phyloP scores from a whole-genome alignment of 2,888 invertebrate genomes.

The Acholoe squamosa region DNA sequence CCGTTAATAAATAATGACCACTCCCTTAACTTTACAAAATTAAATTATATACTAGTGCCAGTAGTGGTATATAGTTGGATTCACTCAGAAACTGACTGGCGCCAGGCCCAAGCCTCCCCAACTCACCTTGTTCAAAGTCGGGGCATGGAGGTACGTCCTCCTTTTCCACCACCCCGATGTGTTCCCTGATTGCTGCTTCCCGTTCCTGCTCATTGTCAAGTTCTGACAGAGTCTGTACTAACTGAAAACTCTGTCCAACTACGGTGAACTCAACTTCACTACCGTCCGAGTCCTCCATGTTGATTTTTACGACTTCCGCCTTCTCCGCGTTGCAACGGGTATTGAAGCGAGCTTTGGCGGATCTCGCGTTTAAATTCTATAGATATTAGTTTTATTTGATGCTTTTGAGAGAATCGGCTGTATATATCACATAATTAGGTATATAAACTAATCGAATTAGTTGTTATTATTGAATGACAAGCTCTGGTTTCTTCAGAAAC shows the following conservation, averaged over 20 bases:
- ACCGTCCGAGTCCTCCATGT: slow-evolving; percentile 54
- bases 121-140: slow-evolving; percentile 63
- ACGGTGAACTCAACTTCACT: slow-evolving; percentile 46
- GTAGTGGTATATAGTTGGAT: too few species aligned
- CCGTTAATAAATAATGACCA: too few species aligned
- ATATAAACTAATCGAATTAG: too few species aligned
- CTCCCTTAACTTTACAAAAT: too few species aligned
- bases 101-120: too few species aligned
- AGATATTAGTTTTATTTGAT: too few species aligned
- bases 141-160: slow-evolving; percentile 55
- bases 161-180: slow-evolving; percentile 50
- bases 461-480: background rate
- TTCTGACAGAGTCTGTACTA: slow-evolving; percentile 35
- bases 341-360: background rate
- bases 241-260: slow-evolving; percentile 61
- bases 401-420: too few species aligned
- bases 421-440: too few species aligned
- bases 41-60: too few species aligned
- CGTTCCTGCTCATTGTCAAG: slow-evolving; percentile 48
- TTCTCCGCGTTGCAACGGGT: slow-evolving; percentile 45
- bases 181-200: slow-evolving; percentile 24
- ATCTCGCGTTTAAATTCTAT: too few species aligned
- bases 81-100: too few species aligned
- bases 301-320: slow-evolving; percentile 49
- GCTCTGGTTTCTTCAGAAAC: background rate